These are phyloP conservation scores for Diprion similis DNA, from an alignment of 1,140 invertebrate species.

Conservation along the genomic window DNA sequence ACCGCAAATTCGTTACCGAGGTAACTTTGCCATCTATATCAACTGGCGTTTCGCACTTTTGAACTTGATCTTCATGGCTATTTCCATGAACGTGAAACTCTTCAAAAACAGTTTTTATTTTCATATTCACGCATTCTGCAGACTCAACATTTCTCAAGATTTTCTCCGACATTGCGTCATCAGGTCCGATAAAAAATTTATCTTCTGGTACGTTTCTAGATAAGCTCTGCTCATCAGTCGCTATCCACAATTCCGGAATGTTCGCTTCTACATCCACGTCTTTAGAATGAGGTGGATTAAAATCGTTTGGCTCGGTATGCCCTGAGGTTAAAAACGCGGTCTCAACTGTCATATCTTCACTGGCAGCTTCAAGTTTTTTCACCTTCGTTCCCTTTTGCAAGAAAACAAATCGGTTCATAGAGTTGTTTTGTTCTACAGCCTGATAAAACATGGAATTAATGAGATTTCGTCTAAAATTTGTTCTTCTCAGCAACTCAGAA, in stretches of 20 bases:
- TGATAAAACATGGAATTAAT: not conserved
- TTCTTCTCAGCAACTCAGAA: not conserved
- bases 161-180: not conserved
- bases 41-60: not conserved
- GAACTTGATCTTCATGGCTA: not conserved
- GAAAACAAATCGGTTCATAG: no score
- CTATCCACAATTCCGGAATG: not conserved
- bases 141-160: not conserved
- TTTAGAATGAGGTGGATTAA: no score
- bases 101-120: not conserved
- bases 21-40: not conserved
- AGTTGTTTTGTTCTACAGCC: not conserved
- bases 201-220: not conserved
- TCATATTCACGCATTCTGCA: not conserved
- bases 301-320: not conserved
- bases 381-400: not conserved
- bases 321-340: not conserved
- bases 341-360: not conserved
- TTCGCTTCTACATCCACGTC: not conserved
- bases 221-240: not conserved
- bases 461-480: not conserved
- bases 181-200: not conserved
- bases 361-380: not conserved
- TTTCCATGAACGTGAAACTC: not conserved
- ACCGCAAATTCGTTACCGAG: not conserved